phyloP scores from a whole-genome alignment of 2,888 invertebrate genomes.

The Drosophila subquinaria region DNA sequence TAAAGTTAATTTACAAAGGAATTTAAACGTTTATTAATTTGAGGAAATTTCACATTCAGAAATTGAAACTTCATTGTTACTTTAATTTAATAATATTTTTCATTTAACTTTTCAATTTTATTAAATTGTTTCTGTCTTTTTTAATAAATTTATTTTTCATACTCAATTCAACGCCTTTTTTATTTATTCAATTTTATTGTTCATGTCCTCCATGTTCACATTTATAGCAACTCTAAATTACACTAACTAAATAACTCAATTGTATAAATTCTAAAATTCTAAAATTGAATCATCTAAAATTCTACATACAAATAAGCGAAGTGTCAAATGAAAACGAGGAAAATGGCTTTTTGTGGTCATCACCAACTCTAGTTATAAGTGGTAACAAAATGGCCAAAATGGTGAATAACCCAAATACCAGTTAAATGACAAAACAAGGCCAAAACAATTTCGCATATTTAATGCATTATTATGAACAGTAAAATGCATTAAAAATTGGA shows the following conservation, averaged over 20 bases:
- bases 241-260: conserved; percentile 6
- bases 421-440: conserved; percentile 10
- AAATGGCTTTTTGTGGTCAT: conserved; percentile 39
- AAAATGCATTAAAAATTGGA: conserved; percentile 23
- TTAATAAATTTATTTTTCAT: background rate
- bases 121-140: too few relatives aligned
- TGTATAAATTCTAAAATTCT: background rate
- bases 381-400: conserved; percentile 10
- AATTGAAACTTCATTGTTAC: too few relatives aligned
- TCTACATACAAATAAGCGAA: conserved; percentile 4
- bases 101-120: too few relatives aligned
- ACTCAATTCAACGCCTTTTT: background rate
- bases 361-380: conserved; percentile 14
- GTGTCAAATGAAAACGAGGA: conserved; percentile 13
- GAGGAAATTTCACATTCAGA: background rate
- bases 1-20: background rate
- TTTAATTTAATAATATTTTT: background rate
- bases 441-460: conserved; percentile 25
- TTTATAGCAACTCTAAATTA: too few relatives aligned
- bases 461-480: conserved; percentile 50
- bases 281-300: conserved; percentile 5
- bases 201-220: too few relatives aligned
- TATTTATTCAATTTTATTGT: too few relatives aligned
- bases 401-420: conserved; percentile 22
- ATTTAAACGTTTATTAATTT: background rate